These are phyloP conservation scores for Andrena hattorfiana DNA, from an alignment of 2,888 invertebrate genomes.

Conservation along the genomic window DNA sequence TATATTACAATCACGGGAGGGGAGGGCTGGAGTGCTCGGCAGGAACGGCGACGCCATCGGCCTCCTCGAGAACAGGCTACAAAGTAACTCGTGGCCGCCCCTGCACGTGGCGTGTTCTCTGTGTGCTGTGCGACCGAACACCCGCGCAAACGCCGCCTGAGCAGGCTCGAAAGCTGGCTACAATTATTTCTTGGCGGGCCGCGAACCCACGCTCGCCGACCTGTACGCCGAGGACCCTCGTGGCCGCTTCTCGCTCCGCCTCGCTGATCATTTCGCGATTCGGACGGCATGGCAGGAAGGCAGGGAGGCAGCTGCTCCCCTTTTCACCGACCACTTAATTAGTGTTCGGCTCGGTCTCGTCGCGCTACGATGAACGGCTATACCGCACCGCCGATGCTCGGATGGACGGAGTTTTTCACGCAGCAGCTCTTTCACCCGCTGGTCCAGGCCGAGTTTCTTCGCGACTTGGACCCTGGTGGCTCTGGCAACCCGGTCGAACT, in stretches of 20 bases:
- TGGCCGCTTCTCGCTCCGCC: background rate
- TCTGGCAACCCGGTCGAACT: conserved; percentile 7
- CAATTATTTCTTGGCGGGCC: conserved; percentile 19
- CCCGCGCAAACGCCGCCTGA: conserved; percentile 20
- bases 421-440: conserved; percentile 10
- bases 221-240: conserved; percentile 1
- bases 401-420: conserved; percentile 24
- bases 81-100: conserved; percentile 46
- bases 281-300: background rate
- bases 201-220: conserved; percentile 9
- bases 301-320: background rate
- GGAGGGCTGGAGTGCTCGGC: conserved; percentile 51
- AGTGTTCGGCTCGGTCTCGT: conserved; percentile 20
- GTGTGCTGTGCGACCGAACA: conserved; percentile 14
- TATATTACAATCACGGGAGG: conserved; percentile 82
- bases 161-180: conserved; percentile 29
- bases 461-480: background rate
- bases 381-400: background rate
- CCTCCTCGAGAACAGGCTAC: conserved; percentile 50
- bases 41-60: conserved; percentile 51
- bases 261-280: conserved; percentile 22
- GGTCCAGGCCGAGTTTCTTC: conserved; percentile 4
- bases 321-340: conserved; percentile 43
- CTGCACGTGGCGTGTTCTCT: conserved; percentile 1
- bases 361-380: conserved; percentile 21